Base-by-base conservation (phyloP, 2,113 vertebrate genomes). In the Pygoscelis adeliae region DNA sequence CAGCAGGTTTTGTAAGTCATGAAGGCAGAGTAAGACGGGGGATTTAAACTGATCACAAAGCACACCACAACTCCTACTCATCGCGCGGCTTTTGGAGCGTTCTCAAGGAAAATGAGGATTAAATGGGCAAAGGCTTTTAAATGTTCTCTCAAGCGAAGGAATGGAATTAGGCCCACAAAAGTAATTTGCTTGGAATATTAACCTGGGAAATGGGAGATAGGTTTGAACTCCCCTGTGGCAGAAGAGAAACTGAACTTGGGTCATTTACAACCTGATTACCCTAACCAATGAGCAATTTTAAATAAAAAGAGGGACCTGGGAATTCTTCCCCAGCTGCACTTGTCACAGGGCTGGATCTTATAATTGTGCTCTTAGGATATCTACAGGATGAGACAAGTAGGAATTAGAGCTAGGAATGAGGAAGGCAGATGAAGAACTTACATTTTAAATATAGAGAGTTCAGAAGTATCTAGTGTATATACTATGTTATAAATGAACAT, bases 121-220 rank as follows among this genome's bases (percentile, higher is more conserved):
- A 91, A 78, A 89, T 23, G 83, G 94, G 94, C 72, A 95, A 84
- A 92, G 89, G 88, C 72, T 95, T 92, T 96, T 84, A 95, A 91
- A 95, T 92, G 93, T 78, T 93, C 94, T 97, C 94, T 82, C 89
- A 76, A 79, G 91, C 0, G 0, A 95, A 94, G 81, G 81, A 95
- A 84, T 62, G 62, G 81, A 96, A 96, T 86, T 72, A 83, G 87
- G 70, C 78, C 78, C 90, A 90, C 97, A 96, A 62, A 97, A 96
- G 92, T 94, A 97, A 97, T 97, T 97, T 97, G 74, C 95, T 80
- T 93, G 84, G 82, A 95, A 97, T 97, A 97, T 96, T 96, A 97
- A 95, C 97, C 82, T 96, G 97, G 92, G 97, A 97, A 96, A 93
- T 40, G 66, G 82, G 93, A 97, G 90, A 85, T 95, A 70, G 0